Evolutionary conservation across 2,888 invertebrate species (phyloP).

Genomic region (Lydus trimaculatus): DNA sequence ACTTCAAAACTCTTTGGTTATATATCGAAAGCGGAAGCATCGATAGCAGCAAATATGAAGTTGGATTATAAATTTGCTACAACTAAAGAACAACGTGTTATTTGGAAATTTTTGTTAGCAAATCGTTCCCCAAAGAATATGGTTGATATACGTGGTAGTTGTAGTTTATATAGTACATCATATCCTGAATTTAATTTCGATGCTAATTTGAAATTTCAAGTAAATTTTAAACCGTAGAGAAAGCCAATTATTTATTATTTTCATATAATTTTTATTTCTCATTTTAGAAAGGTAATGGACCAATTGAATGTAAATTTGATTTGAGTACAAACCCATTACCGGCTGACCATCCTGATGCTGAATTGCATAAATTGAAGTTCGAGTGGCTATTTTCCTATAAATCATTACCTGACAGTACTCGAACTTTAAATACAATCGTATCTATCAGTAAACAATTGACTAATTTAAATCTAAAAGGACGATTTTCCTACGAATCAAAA

Average conservation of each 20-base stretch:
- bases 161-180: slow-evolving; percentile 76
- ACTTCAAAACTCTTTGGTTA: slow-evolving; percentile 78
- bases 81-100: slow-evolving; percentile 65
- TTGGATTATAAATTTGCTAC: slow-evolving; percentile 72
- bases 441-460: slow-evolving; percentile 71
- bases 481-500: slow-evolving; percentile 63
- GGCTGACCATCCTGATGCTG: slow-evolving; percentile 58
- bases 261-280: slow-evolving; percentile 23
- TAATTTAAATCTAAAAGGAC: slow-evolving; percentile 70
- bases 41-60: slow-evolving; percentile 67
- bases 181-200: slow-evolving; percentile 79
- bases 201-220: slow-evolving; percentile 70
- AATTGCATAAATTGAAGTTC: slow-evolving; percentile 68
- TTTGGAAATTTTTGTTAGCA: slow-evolving; percentile 60
- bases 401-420: slow-evolving; percentile 63
- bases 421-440: slow-evolving; percentile 67
- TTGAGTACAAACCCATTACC: slow-evolving; percentile 72
- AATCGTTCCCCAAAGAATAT: slow-evolving; percentile 68
- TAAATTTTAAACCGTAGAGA: slow-evolving; percentile 52
- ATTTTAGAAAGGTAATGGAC: slow-evolving; percentile 72
- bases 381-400: slow-evolving; percentile 64
- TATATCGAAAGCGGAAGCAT: slow-evolving; percentile 60
- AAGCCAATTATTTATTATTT: not conserved
- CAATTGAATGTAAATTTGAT: slow-evolving; percentile 74
- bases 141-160: slow-evolving; percentile 68